These are phyloP conservation scores for Formicarius rufipectus DNA, from an alignment of 2,113 vertebrate species.

Conservation along the genomic window DNA sequence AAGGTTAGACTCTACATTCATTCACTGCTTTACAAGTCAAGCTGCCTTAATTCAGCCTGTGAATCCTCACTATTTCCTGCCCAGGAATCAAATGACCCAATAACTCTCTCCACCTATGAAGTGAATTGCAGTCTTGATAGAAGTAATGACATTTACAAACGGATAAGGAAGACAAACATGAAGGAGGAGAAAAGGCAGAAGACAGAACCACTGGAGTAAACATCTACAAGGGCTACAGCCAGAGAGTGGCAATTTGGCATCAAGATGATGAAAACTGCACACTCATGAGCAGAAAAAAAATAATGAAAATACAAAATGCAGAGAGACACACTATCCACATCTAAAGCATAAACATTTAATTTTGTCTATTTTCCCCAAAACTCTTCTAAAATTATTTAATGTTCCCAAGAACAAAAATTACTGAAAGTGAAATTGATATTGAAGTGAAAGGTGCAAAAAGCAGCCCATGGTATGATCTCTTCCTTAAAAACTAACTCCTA, in stretches of 20 bases:
- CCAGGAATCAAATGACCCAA: not conserved
- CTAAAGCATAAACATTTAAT: not conserved
- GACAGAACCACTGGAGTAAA: not conserved
- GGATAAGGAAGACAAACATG: not conserved
- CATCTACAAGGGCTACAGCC: not conserved
- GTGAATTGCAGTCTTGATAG: not conserved
- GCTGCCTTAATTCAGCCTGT: not conserved
- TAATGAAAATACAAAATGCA: not conserved
- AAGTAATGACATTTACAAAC: not conserved
- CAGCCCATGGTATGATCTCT: not conserved
- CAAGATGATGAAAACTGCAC: not conserved
- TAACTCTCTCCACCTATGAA: not conserved
- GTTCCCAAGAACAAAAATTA: not conserved
- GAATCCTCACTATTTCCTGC: not conserved
- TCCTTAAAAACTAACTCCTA: not conserved
- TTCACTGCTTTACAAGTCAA: not conserved
- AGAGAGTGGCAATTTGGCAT: not conserved
- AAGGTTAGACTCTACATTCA: not conserved
- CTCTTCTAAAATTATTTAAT: conserved; percentile 2
- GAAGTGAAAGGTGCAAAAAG: not conserved
- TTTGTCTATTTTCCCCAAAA: not conserved
- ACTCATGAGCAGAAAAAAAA: not conserved
- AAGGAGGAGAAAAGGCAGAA: not conserved
- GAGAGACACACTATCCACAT: not conserved
- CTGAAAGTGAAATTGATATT: not conserved